These are phyloP conservation scores for Scaptodrosophila latifasciaeformis DNA, from an alignment of 2,888 invertebrate genomes.

Conservation along the genomic window DNA sequence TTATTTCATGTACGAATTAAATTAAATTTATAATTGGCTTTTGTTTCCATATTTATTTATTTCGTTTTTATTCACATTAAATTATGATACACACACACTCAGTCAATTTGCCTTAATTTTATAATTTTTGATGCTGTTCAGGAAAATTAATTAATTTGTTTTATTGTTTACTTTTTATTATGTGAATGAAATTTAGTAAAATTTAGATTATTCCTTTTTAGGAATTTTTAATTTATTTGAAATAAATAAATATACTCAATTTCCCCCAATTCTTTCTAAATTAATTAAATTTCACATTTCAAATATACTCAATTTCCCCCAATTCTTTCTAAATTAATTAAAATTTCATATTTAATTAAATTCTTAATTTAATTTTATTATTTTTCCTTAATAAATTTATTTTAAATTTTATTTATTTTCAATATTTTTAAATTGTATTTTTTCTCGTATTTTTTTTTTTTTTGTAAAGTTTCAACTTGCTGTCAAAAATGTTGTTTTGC, in stretches of 20 bases:
- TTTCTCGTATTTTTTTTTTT: background rate
- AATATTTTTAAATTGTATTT: background rate
- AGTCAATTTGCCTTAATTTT: background rate
- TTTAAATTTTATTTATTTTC: background rate
- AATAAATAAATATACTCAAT: background rate
- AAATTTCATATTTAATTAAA: background rate
- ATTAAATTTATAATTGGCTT: no score
- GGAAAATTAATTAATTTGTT: background rate
- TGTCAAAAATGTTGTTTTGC: no score
- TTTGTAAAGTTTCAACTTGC: background rate
- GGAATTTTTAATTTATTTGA: background rate
- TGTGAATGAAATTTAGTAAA: no score
- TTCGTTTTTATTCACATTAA: no score
- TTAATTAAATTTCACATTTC: no score
- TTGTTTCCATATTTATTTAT: conserved; percentile 16
- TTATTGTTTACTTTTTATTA: conserved; percentile 8
- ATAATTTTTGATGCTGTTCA: background rate
- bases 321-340: background rate
- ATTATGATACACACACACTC: no score
- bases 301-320: no score
- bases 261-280: background rate
- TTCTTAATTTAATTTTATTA: no score
- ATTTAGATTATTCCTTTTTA: background rate
- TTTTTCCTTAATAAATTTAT: background rate
- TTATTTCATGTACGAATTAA: conserved; percentile 26